A percentile compares a stretch with the other conserved stretches of the same genome.
Conservation (phyloP, 1,140 invertebrate genomes). For the Octopus sinensis region DNA sequence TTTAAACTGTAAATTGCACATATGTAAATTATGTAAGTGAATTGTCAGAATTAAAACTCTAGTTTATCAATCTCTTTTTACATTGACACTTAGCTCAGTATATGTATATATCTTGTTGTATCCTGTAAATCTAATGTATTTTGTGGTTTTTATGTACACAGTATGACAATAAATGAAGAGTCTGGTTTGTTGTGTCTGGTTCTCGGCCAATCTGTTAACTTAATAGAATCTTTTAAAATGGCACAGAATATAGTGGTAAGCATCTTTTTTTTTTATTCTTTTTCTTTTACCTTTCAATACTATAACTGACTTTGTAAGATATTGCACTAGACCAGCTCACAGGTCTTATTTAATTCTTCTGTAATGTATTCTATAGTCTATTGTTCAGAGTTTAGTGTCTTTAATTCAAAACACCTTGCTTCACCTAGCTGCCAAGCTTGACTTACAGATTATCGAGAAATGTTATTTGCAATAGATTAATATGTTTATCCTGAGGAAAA, state of each 20-base stretch:
- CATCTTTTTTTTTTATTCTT: slow-evolving; percentile 29
- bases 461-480: too few species aligned
- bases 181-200: slow-evolving; percentile 72
- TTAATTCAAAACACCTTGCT: too few species aligned
- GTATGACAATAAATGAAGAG: slow-evolving; percentile 57
- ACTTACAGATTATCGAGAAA: too few species aligned
- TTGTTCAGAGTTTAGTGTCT: too few species aligned
- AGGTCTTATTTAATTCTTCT: background rate
- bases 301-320: background rate
- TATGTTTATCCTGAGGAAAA: too few species aligned
- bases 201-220: slow-evolving; percentile 73
- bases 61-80: too few species aligned
- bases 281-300: background rate
- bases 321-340: background rate
- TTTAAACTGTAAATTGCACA: too few species aligned
- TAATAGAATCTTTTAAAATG: slow-evolving; percentile 74
- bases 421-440: too few species aligned
- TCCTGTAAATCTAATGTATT: too few species aligned
- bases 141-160: slow-evolving; percentile 17
- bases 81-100: too few species aligned
- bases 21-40: background rate
- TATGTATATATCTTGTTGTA: too few species aligned
- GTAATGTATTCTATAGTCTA: too few species aligned
- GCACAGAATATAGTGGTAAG: slow-evolving; percentile 72
- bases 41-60: background rate